phyloP scores from a whole-genome alignment of 1,140 invertebrate genomes.

The Calephelis nemesis region DNA sequence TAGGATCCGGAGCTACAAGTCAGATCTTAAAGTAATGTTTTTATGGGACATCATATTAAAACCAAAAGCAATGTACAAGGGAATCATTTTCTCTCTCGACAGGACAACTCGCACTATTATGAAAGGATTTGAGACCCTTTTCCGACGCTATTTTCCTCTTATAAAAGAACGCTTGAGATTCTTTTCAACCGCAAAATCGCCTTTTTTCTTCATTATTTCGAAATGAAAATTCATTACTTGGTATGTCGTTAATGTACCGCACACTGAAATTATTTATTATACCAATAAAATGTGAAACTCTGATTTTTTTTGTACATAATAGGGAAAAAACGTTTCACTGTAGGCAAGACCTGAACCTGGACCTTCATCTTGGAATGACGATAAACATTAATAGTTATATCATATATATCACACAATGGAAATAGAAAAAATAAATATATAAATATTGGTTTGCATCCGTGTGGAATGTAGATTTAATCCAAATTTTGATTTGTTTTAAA shows the following conservation, averaged over 20 bases:
- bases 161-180: conserved; percentile 30
- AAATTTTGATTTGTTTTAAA: too few species aligned
- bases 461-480: too few species aligned
- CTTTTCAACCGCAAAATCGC: conserved; percentile 33
- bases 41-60: conserved; percentile 39
- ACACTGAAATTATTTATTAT: not conserved
- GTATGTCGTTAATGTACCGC: not conserved
- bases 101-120: conserved; percentile 69
- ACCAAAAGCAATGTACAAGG: conserved; percentile 50
- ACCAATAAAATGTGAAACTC: not conserved
- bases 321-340: too few species aligned
- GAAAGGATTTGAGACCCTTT: conserved; percentile 69
- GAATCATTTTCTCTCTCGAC: conserved; percentile 68
- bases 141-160: conserved; percentile 53
- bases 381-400: too few species aligned
- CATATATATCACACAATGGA: too few species aligned
- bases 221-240: conserved; percentile 11
- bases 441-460: too few species aligned
- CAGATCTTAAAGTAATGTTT: conserved; percentile 33
- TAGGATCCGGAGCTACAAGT: not conserved
- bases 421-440: too few species aligned
- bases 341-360: too few species aligned
- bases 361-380: too few species aligned
- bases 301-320: too few species aligned
- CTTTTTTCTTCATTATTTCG: conserved; percentile 32